A percentile compares a stretch with the other conserved stretches of the same genome.
Conservation (phyloP, 64 coral and sea anemone species). For the Pocillopora damicornis region DNA sequence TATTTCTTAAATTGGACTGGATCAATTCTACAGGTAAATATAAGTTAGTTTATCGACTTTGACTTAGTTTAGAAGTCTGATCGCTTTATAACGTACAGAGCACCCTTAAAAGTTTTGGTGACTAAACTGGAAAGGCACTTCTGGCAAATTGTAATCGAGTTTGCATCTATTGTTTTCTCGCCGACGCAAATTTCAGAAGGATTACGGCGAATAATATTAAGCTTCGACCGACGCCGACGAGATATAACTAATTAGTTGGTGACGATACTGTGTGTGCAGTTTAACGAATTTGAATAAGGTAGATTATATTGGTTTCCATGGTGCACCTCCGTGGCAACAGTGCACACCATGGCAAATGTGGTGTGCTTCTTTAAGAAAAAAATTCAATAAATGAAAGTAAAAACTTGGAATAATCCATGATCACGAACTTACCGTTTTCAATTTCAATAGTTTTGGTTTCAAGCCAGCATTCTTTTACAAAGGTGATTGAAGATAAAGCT, state of each 20-base stretch:
- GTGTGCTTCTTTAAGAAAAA: not conserved
- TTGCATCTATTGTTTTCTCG: not conserved
- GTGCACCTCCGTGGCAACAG: not conserved
- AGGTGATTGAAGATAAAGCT: not conserved
- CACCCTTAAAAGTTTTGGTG: not conserved
- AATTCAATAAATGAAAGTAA: not conserved
- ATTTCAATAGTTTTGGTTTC: not conserved
- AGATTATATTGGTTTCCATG: not conserved
- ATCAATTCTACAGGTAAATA: no score
- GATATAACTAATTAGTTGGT: no score
- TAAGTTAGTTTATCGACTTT: no score
- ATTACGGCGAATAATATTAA: constrained; percentile 4
- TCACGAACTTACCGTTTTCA: not conserved
- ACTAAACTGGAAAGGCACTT: no score
- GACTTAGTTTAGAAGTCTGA: no score
- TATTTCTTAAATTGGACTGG: no score
- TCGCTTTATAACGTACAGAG: not conserved
- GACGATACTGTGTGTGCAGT: not conserved
- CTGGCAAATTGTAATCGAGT: no score
- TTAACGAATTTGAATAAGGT: not conserved
- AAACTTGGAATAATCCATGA: not conserved
- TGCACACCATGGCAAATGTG: not conserved
- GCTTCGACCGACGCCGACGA: not conserved
- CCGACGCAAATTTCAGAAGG: not conserved
- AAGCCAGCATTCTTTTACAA: not conserved